phyloP scores from a whole-genome alignment of 2,888 invertebrate genomes.

The Ormyrus rosae region DNA sequence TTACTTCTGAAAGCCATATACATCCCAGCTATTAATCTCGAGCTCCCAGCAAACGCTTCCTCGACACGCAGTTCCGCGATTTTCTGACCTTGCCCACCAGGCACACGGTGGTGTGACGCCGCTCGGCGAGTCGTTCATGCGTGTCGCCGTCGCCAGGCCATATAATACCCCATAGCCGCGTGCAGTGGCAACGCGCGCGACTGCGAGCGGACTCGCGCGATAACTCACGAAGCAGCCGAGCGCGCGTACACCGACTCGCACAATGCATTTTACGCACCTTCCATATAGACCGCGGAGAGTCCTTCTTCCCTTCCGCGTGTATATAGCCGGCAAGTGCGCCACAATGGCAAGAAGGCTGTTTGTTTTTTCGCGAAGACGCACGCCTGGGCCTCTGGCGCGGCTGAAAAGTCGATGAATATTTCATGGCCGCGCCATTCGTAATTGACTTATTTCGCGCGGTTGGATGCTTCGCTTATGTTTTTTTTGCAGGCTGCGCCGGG shows the following conservation, averaged over 20 bases:
- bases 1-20: too few species aligned
- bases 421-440: constrained; percentile 44
- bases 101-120: too few species aligned
- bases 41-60: too few species aligned
- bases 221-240: constrained; percentile 25
- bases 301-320: constrained; percentile 8
- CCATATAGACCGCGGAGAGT: not conserved
- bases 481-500: constrained; percentile 23
- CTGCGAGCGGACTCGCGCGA: constrained; percentile 5
- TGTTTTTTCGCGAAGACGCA: not conserved
- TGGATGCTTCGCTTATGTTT: not conserved
- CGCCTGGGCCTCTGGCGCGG: too few species aligned
- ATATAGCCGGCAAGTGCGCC: not conserved
- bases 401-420: constrained; percentile 48
- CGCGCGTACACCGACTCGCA: not conserved
- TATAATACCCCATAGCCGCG: too few species aligned
- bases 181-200: not conserved
- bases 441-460: constrained; percentile 53
- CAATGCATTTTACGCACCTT: constrained; percentile 46
- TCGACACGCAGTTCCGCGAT: too few species aligned
- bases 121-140: too few species aligned
- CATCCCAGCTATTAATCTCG: too few species aligned
- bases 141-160: too few species aligned
- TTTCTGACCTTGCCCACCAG: too few species aligned
- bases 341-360: constrained; percentile 21